phyloP scores from a whole-genome alignment of 2,888 invertebrate genomes.

The Theodoxus fluviatilis region DNA sequence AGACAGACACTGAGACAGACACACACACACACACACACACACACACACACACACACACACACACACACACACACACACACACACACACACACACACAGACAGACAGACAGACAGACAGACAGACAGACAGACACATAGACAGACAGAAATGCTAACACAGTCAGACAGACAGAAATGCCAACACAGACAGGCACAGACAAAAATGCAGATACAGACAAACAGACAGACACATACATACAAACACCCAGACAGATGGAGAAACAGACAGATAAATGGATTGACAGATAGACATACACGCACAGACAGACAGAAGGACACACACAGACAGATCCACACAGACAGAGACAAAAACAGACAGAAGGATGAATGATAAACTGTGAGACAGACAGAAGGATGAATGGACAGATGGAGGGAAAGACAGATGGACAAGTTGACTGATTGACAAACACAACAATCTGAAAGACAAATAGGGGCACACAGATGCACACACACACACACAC shows the following conservation, averaged over 20 bases:
- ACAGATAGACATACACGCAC: too few relatives aligned
- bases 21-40: background rate
- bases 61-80: slow-evolving; percentile 13
- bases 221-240: background rate
- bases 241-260: background rate
- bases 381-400: too few relatives aligned
- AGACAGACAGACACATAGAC: slow-evolving; percentile 16
- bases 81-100: slow-evolving; percentile 22
- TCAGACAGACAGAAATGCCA: background rate
- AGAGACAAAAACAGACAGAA: too few relatives aligned
- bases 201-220: background rate
- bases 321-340: too few relatives aligned
- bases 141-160: slow-evolving; percentile 9
- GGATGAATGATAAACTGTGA: too few relatives aligned
- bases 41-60: slow-evolving; percentile 14
- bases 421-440: too few relatives aligned
- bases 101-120: background rate
- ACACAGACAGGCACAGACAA: background rate
- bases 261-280: too few relatives aligned
- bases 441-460: too few relatives aligned
- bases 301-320: too few relatives aligned
- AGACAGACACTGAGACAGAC: background rate
- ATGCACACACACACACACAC: too few relatives aligned
- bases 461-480: too few relatives aligned
- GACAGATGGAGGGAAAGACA: too few relatives aligned